Conservation (phyloP, 1,140 invertebrate species). For the Cydia pomonella region DNA sequence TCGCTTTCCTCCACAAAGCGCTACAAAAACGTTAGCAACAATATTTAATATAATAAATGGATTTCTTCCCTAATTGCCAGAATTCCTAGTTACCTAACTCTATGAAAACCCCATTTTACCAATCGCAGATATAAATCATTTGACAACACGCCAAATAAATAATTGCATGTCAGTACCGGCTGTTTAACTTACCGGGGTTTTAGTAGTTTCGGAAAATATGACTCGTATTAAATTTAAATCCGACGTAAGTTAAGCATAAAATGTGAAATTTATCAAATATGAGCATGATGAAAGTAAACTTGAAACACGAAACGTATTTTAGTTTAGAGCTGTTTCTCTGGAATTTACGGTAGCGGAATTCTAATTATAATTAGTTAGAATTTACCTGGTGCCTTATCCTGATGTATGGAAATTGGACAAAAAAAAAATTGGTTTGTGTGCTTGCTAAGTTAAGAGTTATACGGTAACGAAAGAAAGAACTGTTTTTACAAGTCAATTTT, state of each 20-base stretch:
- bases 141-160: background rate
- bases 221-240: background rate
- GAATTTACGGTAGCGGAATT: background rate
- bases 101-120: background rate
- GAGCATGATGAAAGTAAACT: background rate
- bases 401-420: too few relatives aligned
- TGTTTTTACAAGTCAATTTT: too few relatives aligned
- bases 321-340: background rate
- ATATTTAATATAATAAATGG: too few relatives aligned
- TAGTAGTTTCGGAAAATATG: constrained; percentile 2
- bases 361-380: background rate
- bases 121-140: constrained; percentile 20
- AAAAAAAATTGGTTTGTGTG: too few relatives aligned
- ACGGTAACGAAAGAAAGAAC: too few relatives aligned
- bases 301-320: background rate
- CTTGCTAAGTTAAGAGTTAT: too few relatives aligned
- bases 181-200: background rate
- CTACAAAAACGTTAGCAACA: too few relatives aligned
- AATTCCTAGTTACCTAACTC: background rate
- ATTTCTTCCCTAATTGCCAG: too few relatives aligned
- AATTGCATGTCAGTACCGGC: background rate
- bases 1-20: too few relatives aligned
- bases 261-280: background rate
- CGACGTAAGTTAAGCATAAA: background rate
- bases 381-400: too few relatives aligned